phyloP scores from a whole-genome alignment of 2,113 vertebrate genomes.

The Lamprologus speciosus region DNA sequence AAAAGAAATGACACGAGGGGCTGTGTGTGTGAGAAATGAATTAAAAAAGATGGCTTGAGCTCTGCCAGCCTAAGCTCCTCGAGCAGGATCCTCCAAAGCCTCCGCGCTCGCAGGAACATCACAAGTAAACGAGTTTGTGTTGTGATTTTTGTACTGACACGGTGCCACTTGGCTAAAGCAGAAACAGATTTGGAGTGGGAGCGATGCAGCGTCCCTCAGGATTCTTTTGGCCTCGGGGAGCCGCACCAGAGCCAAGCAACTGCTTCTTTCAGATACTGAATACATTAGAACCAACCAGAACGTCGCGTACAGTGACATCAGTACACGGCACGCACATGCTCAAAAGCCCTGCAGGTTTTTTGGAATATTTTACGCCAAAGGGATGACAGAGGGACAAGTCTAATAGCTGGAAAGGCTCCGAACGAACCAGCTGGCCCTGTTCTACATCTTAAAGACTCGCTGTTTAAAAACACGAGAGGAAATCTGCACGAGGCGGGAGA shows the following conservation, averaged over 20 bases:
- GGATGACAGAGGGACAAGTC: neutral
- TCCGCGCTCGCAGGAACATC: neutral
- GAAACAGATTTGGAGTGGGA: conserved; percentile 26
- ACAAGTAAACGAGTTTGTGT: neutral
- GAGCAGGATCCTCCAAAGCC: neutral
- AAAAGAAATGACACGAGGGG: conserved; percentile 1
- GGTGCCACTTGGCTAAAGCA: neutral
- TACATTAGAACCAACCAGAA: neutral
- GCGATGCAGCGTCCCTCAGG: neutral
- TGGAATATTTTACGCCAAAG: neutral
- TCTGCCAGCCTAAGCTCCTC: neutral
- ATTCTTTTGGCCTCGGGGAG: neutral
- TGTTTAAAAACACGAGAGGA: neutral
- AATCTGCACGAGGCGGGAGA: neutral
- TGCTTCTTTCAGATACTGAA: neutral
- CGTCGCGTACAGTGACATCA: neutral
- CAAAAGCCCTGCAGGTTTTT: neutral
- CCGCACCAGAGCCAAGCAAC: neutral
- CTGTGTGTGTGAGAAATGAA: neutral
- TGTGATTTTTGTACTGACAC: neutral
- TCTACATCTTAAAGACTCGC: neutral
- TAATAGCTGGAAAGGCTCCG: neutral
- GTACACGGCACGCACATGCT: neutral
- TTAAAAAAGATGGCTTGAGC: neutral
- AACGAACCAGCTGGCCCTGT: neutral